Conservation (phyloP, 2,113 vertebrate species). For the Nesogale talazaci region DNA sequence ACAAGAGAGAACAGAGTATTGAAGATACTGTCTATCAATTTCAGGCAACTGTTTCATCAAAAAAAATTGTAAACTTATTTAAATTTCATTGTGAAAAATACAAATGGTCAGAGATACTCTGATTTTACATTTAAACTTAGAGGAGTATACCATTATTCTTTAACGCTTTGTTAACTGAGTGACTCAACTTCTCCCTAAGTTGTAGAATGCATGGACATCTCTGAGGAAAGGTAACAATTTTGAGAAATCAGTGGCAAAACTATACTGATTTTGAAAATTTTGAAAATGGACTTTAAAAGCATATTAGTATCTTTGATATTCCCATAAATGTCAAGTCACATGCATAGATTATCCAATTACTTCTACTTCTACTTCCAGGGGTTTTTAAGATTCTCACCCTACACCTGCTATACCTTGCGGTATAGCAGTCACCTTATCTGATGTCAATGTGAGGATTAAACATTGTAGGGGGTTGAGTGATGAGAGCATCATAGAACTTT, state of each 20-base stretch:
- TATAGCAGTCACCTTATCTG: no score
- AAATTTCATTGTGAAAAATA: constrained; percentile 21
- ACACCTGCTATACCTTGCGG: no score
- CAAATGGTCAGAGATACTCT: neutral
- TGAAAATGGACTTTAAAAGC: neutral
- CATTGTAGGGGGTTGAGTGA: no score
- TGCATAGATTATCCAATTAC: neutral
- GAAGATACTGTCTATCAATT: neutral
- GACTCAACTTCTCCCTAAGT: neutral
- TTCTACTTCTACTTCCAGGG: neutral
- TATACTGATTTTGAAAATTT: neutral
- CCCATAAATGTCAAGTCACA: neutral
- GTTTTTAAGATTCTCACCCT: neutral
- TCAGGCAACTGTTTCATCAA: neutral
- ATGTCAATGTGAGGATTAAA: no score
- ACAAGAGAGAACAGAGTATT: neutral
- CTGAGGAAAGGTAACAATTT: neutral
- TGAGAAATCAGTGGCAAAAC: neutral
- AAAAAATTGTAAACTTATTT: neutral
- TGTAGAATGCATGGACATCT: neutral
- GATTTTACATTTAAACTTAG: neutral
- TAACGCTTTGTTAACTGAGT: neutral
- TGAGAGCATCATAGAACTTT: no score
- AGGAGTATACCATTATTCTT: neutral
- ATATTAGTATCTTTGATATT: neutral